Base-by-base conservation (phyloP, 2,113 vertebrate species). In the Muntiacus reevesi region DNA sequence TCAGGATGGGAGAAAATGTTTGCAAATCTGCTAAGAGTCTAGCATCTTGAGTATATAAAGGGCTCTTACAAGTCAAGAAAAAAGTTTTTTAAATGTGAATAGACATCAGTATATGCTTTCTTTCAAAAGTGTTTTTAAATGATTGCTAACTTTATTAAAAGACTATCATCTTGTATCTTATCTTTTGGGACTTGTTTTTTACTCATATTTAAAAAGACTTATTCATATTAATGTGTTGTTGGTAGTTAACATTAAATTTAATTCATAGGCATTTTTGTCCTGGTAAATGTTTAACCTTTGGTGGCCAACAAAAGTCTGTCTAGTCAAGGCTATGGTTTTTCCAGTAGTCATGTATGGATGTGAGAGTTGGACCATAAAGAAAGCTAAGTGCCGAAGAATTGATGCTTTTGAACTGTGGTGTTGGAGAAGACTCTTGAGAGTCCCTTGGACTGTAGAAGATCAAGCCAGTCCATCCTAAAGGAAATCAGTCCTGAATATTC, bases 81-180 rank as follows among this genome's bases (percentile, higher is more conserved):
- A 43, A 25, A 86, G 13, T 23, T 36, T 54, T 23, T 82, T 82
- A 23, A 25, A 43, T 91, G 21, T 59, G 30, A 89, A n/a, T 93
- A 64, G 30, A 59, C 30, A 93, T 50, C 57, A 57, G 23, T 81
- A 43, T 33, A 11, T 82, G 30, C 50, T 25, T 94, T 90, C 40
- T 62, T 91, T 91, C 40, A 55, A 88, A n/a, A 36, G 6, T 93
- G 9, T n/a, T 83, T 81, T 84, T 10, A 25, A 55, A 45, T 78
- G 67, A 94, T 50, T 84, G 62, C 83, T 76, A 96, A 55, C 50
- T 55, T 95, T 71, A 74, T 82, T 59, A 85, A 91, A 94, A 92
- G 79, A 89, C 28, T 57, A 36, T 84, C 54, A 94, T 71, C 19
- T 85, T 95, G 28, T 52, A 27, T 84, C 4, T 94, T 84, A 50